Evolutionary conservation across 2,888 invertebrate species (phyloP).

Genomic region (Mantis religiosa): DNA sequence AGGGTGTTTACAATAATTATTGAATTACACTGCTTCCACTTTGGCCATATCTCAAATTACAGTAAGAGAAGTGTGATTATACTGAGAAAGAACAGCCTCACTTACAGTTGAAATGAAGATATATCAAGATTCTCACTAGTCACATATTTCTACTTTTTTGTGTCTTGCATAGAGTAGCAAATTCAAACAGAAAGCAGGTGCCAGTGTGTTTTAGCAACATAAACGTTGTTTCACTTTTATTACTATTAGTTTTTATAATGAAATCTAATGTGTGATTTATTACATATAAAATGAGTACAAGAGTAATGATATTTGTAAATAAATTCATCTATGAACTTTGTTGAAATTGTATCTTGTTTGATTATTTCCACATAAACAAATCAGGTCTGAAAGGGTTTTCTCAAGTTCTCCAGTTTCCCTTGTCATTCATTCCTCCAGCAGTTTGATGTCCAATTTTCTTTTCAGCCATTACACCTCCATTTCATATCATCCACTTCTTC

Average conservation of each 20-base stretch:
- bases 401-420: no score
- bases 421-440: no score
- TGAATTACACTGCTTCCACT: not conserved
- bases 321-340: not conserved
- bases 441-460: no score
- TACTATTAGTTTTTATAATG: constrained; percentile 12
- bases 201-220: not conserved
- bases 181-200: not conserved
- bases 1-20: not conserved
- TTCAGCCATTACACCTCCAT: no score
- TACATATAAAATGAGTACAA: not conserved
- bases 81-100: not conserved
- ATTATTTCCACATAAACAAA: not conserved
- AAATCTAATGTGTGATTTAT: constrained; percentile 1
- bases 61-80: not conserved
- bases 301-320: constrained; percentile 9
- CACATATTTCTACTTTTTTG: not conserved
- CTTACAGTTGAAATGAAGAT: not conserved
- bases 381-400: no score
- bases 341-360: not conserved
- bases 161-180: not conserved
- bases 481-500: no score
- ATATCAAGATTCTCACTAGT: not conserved
- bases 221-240: not conserved
- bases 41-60: not conserved